phyloP scores from a whole-genome alignment of 1,140 invertebrate species.

The Callitettix versicolor region DNA sequence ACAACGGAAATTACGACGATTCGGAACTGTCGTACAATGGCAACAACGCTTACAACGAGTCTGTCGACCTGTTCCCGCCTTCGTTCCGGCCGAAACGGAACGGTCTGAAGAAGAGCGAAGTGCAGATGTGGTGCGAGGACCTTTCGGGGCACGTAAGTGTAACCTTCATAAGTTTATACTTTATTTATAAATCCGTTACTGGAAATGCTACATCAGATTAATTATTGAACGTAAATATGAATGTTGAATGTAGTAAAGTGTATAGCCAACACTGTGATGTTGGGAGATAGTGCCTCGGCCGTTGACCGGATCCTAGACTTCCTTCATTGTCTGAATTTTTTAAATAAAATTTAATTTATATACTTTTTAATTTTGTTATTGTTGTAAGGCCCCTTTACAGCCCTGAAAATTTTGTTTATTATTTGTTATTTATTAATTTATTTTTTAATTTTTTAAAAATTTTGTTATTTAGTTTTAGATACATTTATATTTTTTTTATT shows the following conservation, averaged over 20 bases:
- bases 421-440: too few relatives aligned
- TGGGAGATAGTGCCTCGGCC: too few relatives aligned
- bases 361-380: not conserved
- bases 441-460: not conserved
- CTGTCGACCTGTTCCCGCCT: constrained; percentile 34
- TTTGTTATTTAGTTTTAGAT: not conserved
- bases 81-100: constrained; percentile 36
- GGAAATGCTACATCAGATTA: too few relatives aligned
- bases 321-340: too few relatives aligned
- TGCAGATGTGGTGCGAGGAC: constrained; percentile 43
- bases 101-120: constrained; percentile 41
- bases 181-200: too few relatives aligned
- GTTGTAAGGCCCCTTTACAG: too few relatives aligned
- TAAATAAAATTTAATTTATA: not conserved
- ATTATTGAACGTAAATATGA: too few relatives aligned
- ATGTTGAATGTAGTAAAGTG: too few relatives aligned
- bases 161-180: too few relatives aligned
- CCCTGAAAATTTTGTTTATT: too few relatives aligned
- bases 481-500: not conserved
- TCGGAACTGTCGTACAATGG: constrained; percentile 31
- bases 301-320: too few relatives aligned
- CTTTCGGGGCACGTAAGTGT: constrained; percentile 41
- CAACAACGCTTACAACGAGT: constrained; percentile 29
- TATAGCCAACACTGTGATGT: too few relatives aligned
- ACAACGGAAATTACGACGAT: constrained; percentile 15